These are phyloP conservation scores for Automeris io DNA, from an alignment of 2,888 invertebrate genomes.

Conservation along the genomic window DNA sequence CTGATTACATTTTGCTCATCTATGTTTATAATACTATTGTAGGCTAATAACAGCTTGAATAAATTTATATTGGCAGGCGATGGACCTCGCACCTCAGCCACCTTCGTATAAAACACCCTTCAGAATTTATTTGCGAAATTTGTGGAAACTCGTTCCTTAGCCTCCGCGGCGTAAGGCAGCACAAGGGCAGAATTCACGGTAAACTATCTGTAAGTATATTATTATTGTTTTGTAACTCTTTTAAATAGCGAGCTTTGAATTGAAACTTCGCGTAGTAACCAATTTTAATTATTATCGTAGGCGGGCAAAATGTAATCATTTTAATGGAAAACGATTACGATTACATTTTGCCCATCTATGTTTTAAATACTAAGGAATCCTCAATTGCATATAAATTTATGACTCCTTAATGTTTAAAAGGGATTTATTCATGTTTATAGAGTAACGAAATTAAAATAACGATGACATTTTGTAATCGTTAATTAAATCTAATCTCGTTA, in stretches of 20 bases:
- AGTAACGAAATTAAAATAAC: too few species aligned
- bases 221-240: background rate
- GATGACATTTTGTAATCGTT: too few species aligned
- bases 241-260: background rate
- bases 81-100: background rate
- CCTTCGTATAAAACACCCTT: slow-evolving; percentile 14
- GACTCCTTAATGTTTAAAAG: too few species aligned
- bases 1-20: too few species aligned
- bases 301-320: too few species aligned
- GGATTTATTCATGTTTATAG: too few species aligned
- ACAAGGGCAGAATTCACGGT: background rate
- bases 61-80: background rate
- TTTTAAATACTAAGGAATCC: too few species aligned
- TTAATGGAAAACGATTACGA: too few species aligned
- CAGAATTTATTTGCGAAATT: slow-evolving; percentile 16
- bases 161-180: background rate
- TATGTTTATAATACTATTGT: background rate
- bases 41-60: background rate
- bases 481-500: too few species aligned
- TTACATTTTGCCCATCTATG: too few species aligned
- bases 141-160: slow-evolving; percentile 6
- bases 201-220: background rate
- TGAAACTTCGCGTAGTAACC: background rate
- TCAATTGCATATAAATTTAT: too few species aligned
- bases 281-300: too few species aligned